phyloP scores from a whole-genome alignment of 35 echinoderm and acorn worm species.

The Eucidaris tribuloides region DNA sequence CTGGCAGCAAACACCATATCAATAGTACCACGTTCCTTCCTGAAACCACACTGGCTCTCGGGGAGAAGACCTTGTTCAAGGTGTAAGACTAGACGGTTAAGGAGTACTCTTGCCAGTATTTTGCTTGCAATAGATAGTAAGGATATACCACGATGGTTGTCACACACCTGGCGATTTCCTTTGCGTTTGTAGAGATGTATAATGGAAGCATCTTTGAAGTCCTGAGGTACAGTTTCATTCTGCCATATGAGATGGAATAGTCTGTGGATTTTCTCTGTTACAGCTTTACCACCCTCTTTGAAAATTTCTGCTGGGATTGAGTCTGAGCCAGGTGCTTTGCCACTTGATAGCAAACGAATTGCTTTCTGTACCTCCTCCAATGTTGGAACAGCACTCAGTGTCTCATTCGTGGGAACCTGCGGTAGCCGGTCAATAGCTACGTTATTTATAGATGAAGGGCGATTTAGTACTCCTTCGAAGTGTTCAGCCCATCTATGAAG shows the following conservation, averaged over 20 bases:
- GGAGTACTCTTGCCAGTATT: constrained; percentile 26
- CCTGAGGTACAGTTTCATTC: constrained; percentile 15
- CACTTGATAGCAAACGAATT: too few species aligned
- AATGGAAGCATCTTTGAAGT: constrained; percentile 44
- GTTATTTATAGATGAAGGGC: too few species aligned
- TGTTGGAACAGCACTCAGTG: too few species aligned
- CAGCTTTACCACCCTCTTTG: constrained; percentile 15
- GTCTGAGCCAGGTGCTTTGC: constrained; percentile 2
- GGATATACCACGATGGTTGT: constrained; percentile 48
- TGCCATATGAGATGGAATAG: constrained; percentile 42
- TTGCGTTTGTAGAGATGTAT: constrained; percentile 42
- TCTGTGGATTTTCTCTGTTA: constrained; percentile 5
- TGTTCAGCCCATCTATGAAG: too few species aligned
- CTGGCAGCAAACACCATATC: constrained; percentile 50
- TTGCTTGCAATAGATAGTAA: constrained; percentile 43
- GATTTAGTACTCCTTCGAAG: too few species aligned
- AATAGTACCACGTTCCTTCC: constrained; percentile 29
- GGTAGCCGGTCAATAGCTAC: too few species aligned
- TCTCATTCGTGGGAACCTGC: too few species aligned
- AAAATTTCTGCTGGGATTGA: constrained; percentile 45
- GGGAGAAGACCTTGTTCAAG: constrained; percentile 15
- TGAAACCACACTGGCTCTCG: constrained; percentile 43
- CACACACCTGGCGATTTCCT: constrained; percentile 17
- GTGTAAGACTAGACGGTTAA: constrained; percentile 29
- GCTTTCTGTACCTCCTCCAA: too few species aligned